Evolutionary conservation across 1,140 invertebrate genomes (phyloP).

Genomic region (Anagrus nilaparvatae): DNA sequence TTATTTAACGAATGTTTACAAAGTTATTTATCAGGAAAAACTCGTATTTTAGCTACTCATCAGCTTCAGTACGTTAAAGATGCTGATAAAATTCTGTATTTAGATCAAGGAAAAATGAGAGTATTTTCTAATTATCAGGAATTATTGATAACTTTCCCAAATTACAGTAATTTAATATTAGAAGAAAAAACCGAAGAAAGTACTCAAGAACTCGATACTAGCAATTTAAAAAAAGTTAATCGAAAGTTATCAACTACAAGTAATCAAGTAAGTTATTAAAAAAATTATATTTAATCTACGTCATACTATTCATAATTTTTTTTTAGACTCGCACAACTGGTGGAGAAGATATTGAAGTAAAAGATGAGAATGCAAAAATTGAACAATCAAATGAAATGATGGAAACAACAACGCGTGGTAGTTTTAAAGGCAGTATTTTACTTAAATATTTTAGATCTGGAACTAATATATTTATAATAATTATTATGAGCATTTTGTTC

Average conservation of each 20-base stretch:
- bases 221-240: constrained; percentile 17
- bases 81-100: constrained; percentile 67
- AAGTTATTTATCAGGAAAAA: constrained; percentile 39
- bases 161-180: constrained; percentile 29
- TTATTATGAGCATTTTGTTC: no score
- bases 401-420: constrained; percentile 47
- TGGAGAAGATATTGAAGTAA: constrained; percentile 31
- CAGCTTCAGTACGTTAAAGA: constrained; percentile 76
- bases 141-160: constrained; percentile 39
- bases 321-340: constrained; percentile 30
- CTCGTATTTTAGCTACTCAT: constrained; percentile 75
- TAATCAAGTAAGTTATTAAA: constrained; percentile 24
- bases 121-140: constrained; percentile 43
- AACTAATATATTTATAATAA: constrained; percentile 40
- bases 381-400: constrained; percentile 37
- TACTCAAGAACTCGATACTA: constrained; percentile 32
- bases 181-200: constrained; percentile 25
- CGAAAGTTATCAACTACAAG: constrained; percentile 33
- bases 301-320: constrained; percentile 7
- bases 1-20: constrained; percentile 60
- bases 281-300: not conserved
- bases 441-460: constrained; percentile 53
- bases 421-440: constrained; percentile 51
- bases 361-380: constrained; percentile 44
- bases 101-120: constrained; percentile 54